A percentile compares a stretch with the other conserved stretches of the same genome.
Evolutionary conservation across 2,888 invertebrate genomes (phyloP).

Genomic region (Microctonus hyperodae): DNA sequence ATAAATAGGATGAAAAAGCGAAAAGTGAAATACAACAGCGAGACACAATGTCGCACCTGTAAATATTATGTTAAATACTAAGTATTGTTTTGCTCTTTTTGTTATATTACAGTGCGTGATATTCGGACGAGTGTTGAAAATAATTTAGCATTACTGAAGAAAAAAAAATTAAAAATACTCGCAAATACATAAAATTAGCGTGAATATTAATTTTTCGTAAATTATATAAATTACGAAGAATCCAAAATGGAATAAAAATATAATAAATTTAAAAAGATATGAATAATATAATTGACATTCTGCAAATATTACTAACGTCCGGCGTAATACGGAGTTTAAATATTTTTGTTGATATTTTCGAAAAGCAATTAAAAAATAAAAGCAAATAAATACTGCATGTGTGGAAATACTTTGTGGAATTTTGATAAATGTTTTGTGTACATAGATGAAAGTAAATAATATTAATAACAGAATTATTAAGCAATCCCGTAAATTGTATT

Average conservation of each 20-base stretch:
- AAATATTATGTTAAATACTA: not conserved
- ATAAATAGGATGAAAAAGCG: not conserved
- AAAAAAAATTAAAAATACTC: not conserved
- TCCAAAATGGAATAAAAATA: not conserved
- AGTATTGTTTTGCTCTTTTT: not conserved
- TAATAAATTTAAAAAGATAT: not conserved
- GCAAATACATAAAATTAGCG: not conserved
- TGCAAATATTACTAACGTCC: not conserved
- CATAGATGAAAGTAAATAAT: not conserved
- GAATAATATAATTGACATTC: not conserved
- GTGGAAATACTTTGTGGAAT: not conserved
- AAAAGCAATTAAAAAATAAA: too few relatives aligned
- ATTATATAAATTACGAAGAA: not conserved
- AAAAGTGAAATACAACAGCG: not conserved
- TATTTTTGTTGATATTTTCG: too few relatives aligned
- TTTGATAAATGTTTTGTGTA: not conserved
- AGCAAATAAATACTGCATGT: too few relatives aligned
- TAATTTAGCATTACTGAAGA: not conserved
- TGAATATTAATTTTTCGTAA: not conserved
- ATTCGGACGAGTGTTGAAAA: not conserved
- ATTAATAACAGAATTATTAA: not conserved
- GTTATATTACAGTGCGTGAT: not conserved
- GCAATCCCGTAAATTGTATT: not conserved
- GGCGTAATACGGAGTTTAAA: too few relatives aligned
- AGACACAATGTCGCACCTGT: not conserved